These are phyloP conservation scores for Acanthosepion lycidas DNA, from an alignment of 2,888 invertebrate genomes.

Conservation along the genomic window DNA sequence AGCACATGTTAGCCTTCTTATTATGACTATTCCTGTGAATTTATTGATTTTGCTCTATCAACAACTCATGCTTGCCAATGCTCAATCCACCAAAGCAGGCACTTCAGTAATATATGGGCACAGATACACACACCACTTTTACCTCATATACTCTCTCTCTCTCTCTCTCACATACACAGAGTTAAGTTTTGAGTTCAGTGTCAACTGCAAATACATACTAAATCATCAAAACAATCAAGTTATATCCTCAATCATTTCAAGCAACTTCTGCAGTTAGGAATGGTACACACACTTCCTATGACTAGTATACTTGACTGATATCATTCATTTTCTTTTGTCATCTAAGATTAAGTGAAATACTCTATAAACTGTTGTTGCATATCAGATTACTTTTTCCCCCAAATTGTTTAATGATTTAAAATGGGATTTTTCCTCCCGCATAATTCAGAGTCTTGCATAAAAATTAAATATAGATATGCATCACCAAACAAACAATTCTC, in stretches of 20 bases:
- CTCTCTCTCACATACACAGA: too few species aligned
- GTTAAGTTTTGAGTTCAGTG: background rate
- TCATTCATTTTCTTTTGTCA: background rate
- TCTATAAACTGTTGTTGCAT: background rate
- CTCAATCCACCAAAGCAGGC: background rate
- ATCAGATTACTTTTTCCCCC: background rate
- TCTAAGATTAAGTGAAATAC: background rate
- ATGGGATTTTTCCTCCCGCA: background rate
- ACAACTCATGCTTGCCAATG: background rate
- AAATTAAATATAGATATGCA: background rate
- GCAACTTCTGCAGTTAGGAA: background rate
- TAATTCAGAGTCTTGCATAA: background rate
- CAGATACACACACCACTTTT: background rate
- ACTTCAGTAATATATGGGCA: background rate
- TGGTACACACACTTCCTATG: background rate
- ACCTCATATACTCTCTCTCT: background rate
- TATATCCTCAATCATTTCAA: background rate
- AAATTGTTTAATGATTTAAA: background rate
- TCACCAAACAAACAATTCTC: background rate
- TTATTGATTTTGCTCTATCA: background rate
- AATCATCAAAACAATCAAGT: background rate
- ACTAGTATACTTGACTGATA: background rate
- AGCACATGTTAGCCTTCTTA: background rate
- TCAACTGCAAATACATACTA: background rate
- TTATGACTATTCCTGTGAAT: background rate